Evolutionary conservation across 2,888 invertebrate species (phyloP).

Genomic region (Pyrochroa serraticornis): DNA sequence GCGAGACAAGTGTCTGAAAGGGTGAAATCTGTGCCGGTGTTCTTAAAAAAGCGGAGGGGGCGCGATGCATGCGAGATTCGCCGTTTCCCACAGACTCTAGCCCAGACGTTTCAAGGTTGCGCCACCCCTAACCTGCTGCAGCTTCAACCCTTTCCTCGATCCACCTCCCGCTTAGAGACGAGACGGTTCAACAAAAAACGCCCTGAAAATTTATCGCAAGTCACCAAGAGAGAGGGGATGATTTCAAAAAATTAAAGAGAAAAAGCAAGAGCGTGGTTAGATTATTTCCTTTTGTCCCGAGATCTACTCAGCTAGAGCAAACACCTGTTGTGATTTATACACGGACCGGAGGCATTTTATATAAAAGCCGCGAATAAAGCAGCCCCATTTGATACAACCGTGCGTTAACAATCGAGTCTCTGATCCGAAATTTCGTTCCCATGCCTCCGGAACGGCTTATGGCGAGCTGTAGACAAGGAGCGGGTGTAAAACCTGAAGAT

Average conservation of each 20-base stretch:
- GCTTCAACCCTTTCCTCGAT: conserved; percentile 34
- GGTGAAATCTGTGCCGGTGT: conserved; percentile 49
- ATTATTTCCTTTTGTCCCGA: neutral
- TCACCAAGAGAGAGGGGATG: conserved; percentile 38
- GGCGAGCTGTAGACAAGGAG: conserved; percentile 7
- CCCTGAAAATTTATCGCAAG: conserved; percentile 40
- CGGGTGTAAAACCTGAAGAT: conserved; percentile 16
- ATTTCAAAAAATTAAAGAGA: conserved; percentile 19
- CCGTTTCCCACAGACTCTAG: conserved; percentile 39
- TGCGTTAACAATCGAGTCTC: conserved; percentile 2
- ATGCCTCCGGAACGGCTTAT: conserved; percentile 23
- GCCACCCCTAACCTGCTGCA: conserved; percentile 41
- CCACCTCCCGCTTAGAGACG: conserved; percentile 16
- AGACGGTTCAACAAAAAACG: conserved; percentile 18
- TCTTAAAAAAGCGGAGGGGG: conserved; percentile 33
- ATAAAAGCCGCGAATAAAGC: conserved; percentile 46
- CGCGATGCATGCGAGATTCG: conserved; percentile 39
- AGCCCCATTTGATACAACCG: conserved; percentile 20
- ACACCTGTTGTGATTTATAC: conserved; percentile 34
- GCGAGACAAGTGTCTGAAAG: conserved; percentile 53
- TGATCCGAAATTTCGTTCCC: conserved; percentile 19
- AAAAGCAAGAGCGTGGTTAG: conserved; percentile 11
- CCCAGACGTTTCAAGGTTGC: conserved; percentile 36
- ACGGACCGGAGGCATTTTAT: conserved; percentile 31
- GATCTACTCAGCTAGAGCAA: conserved; percentile 8